phyloP scores from a whole-genome alignment of 2,888 invertebrate species.

The Dicyrtomina minuta region DNA sequence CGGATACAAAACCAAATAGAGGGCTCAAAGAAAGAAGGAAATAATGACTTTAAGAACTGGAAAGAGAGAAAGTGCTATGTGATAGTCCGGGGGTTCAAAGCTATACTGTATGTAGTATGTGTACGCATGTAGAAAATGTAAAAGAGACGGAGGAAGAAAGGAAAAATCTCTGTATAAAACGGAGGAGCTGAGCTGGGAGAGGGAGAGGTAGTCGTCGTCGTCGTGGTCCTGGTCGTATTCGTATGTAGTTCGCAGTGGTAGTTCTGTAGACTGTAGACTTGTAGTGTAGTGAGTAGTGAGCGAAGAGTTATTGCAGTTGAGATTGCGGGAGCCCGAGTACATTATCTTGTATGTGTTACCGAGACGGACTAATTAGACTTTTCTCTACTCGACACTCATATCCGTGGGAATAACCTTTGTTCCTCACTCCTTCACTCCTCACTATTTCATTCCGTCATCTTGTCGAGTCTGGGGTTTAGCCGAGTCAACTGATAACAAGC shows the following conservation, averaged over 20 bases:
- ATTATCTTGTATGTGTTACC: constrained; percentile 44
- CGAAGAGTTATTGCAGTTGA: constrained; percentile 23
- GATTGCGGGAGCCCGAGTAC: constrained; percentile 39
- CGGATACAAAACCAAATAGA: too few species aligned
- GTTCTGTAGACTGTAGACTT: too few species aligned
- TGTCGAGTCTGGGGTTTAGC: not conserved
- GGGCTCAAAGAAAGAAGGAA: not conserved
- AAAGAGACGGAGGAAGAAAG: not conserved
- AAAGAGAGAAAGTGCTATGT: constrained; percentile 1
- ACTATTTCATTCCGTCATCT: constrained; percentile 27
- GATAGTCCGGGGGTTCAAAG: too few species aligned
- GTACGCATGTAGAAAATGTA: not conserved
- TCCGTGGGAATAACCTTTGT: constrained; percentile 26
- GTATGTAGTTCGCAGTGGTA: too few species aligned
- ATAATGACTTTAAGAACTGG: too few species aligned
- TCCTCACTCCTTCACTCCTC: constrained; percentile 21
- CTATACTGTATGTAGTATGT: too few species aligned
- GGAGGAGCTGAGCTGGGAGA: too few species aligned
- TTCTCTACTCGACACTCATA: constrained; percentile 34
- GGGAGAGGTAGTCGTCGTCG: too few species aligned
- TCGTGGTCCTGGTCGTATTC: too few species aligned
- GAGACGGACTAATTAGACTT: constrained; percentile 43
- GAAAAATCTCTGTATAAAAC: too few species aligned
- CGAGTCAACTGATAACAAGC: not conserved
- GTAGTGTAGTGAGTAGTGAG: constrained; percentile 14